A percentile compares a stretch with the other conserved stretches of the same genome.
These are phyloP conservation scores for Temnothorax ravouxi DNA, from an alignment of 2,888 invertebrate genomes.

Conservation along the genomic window DNA sequence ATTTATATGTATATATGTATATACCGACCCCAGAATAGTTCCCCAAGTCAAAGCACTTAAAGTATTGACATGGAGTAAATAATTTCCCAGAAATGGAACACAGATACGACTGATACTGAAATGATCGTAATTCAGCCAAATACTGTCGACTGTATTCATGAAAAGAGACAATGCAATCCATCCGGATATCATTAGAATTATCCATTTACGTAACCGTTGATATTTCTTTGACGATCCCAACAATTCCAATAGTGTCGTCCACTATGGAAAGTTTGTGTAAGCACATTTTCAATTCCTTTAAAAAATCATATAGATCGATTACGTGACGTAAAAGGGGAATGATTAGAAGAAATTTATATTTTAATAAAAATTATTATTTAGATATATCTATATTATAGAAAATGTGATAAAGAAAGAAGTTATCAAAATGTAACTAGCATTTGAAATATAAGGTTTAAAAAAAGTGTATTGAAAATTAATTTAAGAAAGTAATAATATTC, in stretches of 20 bases:
- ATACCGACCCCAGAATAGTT: conserved; percentile 16
- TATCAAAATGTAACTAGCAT: neutral
- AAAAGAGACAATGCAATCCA: neutral
- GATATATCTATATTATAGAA: neutral
- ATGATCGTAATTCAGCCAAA: neutral
- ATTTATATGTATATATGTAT: neutral
- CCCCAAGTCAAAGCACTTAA: conserved; percentile 6
- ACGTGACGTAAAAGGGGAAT: neutral
- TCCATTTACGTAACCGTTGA: neutral
- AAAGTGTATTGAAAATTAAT: neutral
- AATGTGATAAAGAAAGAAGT: neutral
- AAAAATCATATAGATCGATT: neutral
- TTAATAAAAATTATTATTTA: neutral
- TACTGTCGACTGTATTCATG: neutral
- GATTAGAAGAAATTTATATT: neutral
- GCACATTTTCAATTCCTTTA: conserved; percentile 27
- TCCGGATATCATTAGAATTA: neutral
- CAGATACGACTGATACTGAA: neutral
- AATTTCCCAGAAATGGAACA: neutral
- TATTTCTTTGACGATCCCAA: conserved; percentile 14
- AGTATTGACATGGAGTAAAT: neutral
- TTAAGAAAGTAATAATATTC: neutral
- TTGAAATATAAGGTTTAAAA: neutral
- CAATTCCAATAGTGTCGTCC: conserved; percentile 24
- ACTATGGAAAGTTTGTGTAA: conserved; percentile 20